Base-by-base conservation (phyloP, 2,113 vertebrate species). In the Agapornis roseicollis region DNA sequence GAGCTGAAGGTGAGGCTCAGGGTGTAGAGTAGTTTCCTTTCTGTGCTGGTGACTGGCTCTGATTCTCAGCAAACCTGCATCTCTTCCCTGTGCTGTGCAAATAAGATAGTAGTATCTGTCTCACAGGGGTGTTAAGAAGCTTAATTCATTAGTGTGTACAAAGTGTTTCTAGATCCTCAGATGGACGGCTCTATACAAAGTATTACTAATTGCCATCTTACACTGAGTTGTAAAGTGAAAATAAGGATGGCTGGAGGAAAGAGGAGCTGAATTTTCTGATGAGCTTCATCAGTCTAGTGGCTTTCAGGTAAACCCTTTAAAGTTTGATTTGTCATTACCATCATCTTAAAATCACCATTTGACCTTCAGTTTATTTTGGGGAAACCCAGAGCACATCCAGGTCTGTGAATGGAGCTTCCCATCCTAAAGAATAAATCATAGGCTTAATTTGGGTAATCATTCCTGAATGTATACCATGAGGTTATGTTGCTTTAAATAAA, bases 81-180 rank as follows among this genome's bases (percentile, higher is more conserved):
- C 71, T 80, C 47, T 80, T 68, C 44, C 41, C 60, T 0, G 2
- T 73, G 90, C 88, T 90, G 96, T 85, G 77, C 85, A 86, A 96
- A 96, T 83, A 85, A 91, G 94, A 93, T 94, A 93, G 88, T 58
- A 71, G 64, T 88, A 86, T 93, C 88, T 91, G 80, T 96, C 92
- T 93, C 80, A 46, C 88, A 95, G 88, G 56, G 80, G 79, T 94
- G 76, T 95, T 95, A 95, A 94, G 95, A 93, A 94, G 95, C 93
- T 96, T 96, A 95, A 96, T 93, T 96, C 93, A 90, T 96, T 93
- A 94, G 49, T 93, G 80, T 96, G 94, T 96, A 77, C 96, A 85
- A 86, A 96, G 76, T 94, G 88, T 86, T 96, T 94, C 90, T 79
- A 96, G 93, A 92, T 94, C 90, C 92, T 95, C 82, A 71, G 90